These are phyloP conservation scores for Spatulosminthurus flaviceps DNA, from an alignment of 2,888 invertebrate species.

Conservation along the genomic window DNA sequence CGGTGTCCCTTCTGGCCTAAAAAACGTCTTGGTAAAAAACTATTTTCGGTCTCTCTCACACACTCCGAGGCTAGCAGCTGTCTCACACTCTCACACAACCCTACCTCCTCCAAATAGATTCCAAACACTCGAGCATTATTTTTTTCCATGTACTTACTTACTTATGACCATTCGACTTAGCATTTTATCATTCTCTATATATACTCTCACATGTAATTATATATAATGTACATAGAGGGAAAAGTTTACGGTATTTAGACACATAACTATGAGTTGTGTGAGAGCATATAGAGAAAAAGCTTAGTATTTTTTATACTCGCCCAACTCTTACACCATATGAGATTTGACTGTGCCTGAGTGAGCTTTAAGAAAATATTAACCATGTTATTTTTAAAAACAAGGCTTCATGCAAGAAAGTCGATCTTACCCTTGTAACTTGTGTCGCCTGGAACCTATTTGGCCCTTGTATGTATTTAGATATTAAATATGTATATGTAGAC, in stretches of 20 bases:
- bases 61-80: slow-evolving; percentile 40
- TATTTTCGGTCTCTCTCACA: slow-evolving; percentile 43
- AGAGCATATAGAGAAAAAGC: neutral
- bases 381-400: slow-evolving; percentile 8
- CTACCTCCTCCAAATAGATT: slow-evolving; percentile 42
- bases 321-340: neutral
- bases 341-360: slow-evolving; percentile 18
- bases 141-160: neutral
- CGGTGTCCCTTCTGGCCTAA: slow-evolving; percentile 49
- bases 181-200: slow-evolving; percentile 6
- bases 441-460: neutral
- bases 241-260: too few species aligned
- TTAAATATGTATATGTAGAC: neutral
- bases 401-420: neutral
- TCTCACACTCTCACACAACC: slow-evolving; percentile 38
- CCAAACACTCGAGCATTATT: slow-evolving; percentile 18
- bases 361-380: slow-evolving; percentile 12
- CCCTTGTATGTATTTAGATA: neutral
- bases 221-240: neutral
- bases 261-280: too few species aligned
- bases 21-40: slow-evolving; percentile 51
- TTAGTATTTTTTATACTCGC: neutral
- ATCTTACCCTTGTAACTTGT: neutral
- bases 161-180: slow-evolving; percentile 18
- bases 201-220: neutral